Conservation (phyloP, 2,888 invertebrate species). For the Mantis religiosa region DNA sequence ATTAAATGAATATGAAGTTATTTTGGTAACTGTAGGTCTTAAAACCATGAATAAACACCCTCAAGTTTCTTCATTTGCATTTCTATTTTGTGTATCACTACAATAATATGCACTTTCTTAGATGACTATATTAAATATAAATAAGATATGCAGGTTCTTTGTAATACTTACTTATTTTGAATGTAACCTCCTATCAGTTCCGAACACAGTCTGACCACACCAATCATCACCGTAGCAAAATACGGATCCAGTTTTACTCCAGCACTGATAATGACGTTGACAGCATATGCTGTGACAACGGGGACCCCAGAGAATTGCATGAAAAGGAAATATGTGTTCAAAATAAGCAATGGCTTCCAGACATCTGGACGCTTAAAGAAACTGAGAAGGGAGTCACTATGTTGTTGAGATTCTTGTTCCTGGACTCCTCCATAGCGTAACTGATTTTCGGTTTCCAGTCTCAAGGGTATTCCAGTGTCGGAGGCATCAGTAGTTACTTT, state of each 20-base stretch:
- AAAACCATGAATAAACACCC: too few relatives aligned
- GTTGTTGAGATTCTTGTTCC: not conserved
- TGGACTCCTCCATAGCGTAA: not conserved
- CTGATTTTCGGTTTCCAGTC: not conserved
- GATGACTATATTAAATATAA: too few relatives aligned
- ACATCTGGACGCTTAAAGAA: slow-evolving; percentile 41
- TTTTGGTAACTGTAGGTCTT: too few relatives aligned
- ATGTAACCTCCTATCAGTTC: slow-evolving; percentile 45
- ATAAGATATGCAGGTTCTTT: too few relatives aligned
- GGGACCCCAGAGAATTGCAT: slow-evolving; percentile 57
- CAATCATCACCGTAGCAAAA: slow-evolving; percentile 50
- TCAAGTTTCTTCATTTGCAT: too few relatives aligned
- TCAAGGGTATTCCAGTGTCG: not conserved
- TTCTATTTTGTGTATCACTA: too few relatives aligned
- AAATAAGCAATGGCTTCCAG: slow-evolving; percentile 48
- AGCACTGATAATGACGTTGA: slow-evolving; percentile 48
- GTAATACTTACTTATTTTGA: slow-evolving; percentile 45
- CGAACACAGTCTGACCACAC: slow-evolving; percentile 46
- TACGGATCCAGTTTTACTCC: slow-evolving; percentile 49
- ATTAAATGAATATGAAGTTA: too few relatives aligned
- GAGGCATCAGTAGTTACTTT: not conserved
- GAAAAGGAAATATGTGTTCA: slow-evolving; percentile 52
- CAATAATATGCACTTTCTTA: too few relatives aligned
- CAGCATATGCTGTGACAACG: slow-evolving; percentile 54
- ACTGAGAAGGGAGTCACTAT: not conserved